Conservation (phyloP, 2,113 vertebrate genomes). For the Eulemur macaco region DNA sequence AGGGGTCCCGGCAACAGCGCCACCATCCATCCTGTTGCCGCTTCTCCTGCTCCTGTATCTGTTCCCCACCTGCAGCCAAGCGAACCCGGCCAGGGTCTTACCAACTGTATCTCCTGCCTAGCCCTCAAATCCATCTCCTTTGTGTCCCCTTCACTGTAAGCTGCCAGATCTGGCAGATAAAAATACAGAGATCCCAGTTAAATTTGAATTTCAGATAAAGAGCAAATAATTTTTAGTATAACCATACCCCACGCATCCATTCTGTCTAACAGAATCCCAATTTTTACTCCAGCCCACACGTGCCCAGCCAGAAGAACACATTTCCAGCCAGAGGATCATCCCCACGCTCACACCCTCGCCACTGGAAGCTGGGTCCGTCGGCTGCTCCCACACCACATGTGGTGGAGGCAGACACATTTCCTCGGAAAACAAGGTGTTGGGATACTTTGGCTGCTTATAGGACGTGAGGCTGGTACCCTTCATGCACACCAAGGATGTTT, state of each 20-base stretch:
- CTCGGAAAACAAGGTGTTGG: neutral
- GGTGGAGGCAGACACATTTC: neutral
- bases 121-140: neutral
- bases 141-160: neutral
- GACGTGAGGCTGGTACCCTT: neutral
- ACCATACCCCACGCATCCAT: neutral
- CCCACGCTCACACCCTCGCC: neutral
- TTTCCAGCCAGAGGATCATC: conserved; percentile 21
- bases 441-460: neutral
- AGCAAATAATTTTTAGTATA: neutral
- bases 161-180: conserved; percentile 3
- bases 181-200: neutral
- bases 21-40: neutral
- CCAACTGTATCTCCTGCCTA: neutral
- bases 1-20: neutral
- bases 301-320: neutral
- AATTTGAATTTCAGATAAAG: conserved; percentile 28
- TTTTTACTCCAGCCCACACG: neutral
- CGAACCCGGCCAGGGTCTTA: neutral
- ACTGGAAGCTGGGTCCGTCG: neutral
- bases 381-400: neutral
- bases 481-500: neutral
- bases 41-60: neutral
- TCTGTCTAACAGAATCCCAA: neutral
- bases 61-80: neutral